Base-by-base conservation (phyloP, 2,888 invertebrate species). In the Synanthedon andrenaeformis region DNA sequence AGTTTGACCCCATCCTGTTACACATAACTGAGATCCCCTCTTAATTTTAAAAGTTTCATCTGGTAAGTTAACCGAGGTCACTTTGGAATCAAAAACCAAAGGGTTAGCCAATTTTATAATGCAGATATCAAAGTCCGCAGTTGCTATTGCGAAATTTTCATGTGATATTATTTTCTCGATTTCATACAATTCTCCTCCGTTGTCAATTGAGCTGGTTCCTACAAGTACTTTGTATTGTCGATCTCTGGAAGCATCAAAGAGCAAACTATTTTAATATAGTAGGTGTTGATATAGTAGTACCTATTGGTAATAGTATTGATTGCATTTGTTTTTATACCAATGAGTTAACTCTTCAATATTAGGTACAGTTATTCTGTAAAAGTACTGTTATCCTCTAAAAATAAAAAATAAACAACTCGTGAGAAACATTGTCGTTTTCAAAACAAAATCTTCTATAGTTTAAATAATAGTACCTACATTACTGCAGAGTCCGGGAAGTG, bases 121-220 rank as follows among this genome's bases (percentile, higher is more conserved):
- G 41, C 57, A 58, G 10, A 57, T 54, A 28, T 52, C 52, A 42
- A 42, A 52, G 17, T 52, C 52, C 1, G 12, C 52, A n/a, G 19
- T 52, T 17, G 13, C 11, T 13, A 4, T 42, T 12, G 51, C 13
- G 14, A 28, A 52, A 13, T 42, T 13, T 41, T 52, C 48, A 23
- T 54, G 54, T 8, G 28, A 48, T 3, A 51, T 23, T 3, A 28
- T 41, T 41, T 48, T 14, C 45, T 51, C 54, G 3, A 56, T 48
- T 4, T 70, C 67, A 51, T 65, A 65, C 0, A 68, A n/a, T 6
- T 58, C 45, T 12, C 68, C 72, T 1, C 60, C 63, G 42, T 60
- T 52, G 10, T 63, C 52, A 1, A 66, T 23, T 3, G 56, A 54
- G 42, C 62, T 61, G 0, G 72, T 65, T 3, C 72, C 74, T 11